Percentiles rank a stretch among this genome's conserved stretches.
These are phyloP conservation scores for Plebejus anna DNA, from an alignment of 2,888 invertebrate genomes.

Conservation along the genomic window DNA sequence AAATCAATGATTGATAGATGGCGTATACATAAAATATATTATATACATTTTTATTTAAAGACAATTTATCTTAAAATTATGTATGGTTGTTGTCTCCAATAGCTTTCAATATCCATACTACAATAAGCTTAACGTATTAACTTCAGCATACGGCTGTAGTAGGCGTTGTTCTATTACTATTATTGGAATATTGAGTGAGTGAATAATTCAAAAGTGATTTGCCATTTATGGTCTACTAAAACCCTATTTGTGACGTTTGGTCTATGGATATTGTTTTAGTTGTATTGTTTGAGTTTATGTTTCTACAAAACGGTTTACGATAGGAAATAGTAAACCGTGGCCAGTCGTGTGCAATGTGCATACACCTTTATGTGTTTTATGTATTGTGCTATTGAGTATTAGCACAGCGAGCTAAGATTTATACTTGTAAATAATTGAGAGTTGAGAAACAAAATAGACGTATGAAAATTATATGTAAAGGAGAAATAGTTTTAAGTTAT, in stretches of 20 bases:
- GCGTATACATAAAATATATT: too few relatives aligned
- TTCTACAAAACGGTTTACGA: constrained; percentile 17
- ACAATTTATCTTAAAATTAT: neutral
- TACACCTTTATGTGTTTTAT: neutral
- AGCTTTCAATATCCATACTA: neutral
- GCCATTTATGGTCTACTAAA: constrained; percentile 19
- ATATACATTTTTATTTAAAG: too few relatives aligned
- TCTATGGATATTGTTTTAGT: constrained; percentile 10
- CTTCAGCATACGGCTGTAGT: neutral
- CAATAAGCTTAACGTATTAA: neutral
- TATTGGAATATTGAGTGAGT: constrained; percentile 22
- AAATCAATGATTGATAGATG: too few relatives aligned
- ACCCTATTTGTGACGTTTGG: constrained; percentile 8
- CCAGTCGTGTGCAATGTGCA: constrained; percentile 6
- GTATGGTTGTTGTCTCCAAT: neutral
- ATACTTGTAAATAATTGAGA: too few relatives aligned
- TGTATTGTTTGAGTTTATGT: constrained; percentile 18
- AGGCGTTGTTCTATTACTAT: constrained; percentile 16
- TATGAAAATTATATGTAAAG: too few relatives aligned
- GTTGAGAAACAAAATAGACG: too few relatives aligned
- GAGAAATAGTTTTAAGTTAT: too few relatives aligned
- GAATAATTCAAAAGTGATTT: constrained; percentile 25
- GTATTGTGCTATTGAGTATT: neutral
- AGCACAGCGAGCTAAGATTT: neutral
- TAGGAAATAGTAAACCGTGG: constrained; percentile 10